A percentile compares a stretch with the other conserved stretches of the same genome.
Evolutionary conservation across 2,888 invertebrate genomes (phyloP).

Genomic region (Glaucopsyche alexis): DNA sequence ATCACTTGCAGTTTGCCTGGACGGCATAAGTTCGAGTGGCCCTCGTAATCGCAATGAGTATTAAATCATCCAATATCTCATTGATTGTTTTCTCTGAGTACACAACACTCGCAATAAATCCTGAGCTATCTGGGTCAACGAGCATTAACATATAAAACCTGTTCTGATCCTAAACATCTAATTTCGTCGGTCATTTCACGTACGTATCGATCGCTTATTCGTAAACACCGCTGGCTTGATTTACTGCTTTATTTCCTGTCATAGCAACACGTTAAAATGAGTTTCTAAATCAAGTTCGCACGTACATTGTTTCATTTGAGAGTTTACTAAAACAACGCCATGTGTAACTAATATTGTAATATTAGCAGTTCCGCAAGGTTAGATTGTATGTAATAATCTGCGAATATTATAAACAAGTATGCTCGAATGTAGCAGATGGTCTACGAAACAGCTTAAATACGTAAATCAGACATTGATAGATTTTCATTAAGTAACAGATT

Average conservation of each 20-base stretch:
- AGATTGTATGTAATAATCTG: constrained; percentile 18
- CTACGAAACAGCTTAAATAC: background rate
- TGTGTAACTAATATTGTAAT: constrained; percentile 19
- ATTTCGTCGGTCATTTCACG: constrained; percentile 56
- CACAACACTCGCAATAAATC: constrained; percentile 47
- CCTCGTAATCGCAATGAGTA: constrained; percentile 16
- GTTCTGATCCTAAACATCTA: constrained; percentile 59
- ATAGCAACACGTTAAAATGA: constrained; percentile 44
- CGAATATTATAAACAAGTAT: constrained; percentile 12
- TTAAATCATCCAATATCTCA: constrained; percentile 34
- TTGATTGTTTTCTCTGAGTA: constrained; percentile 39
- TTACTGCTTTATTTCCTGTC: constrained; percentile 47
- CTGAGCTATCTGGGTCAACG: constrained; percentile 50
- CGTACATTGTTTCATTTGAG: constrained; percentile 35
- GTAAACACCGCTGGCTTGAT: constrained; percentile 42
- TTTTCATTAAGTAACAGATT: background rate
- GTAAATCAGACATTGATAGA: background rate
- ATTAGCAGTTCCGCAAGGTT: constrained; percentile 20
- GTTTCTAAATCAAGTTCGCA: constrained; percentile 37
- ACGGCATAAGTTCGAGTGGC: constrained; percentile 20
- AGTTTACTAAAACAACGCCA: constrained; percentile 25
- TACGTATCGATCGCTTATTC: constrained; percentile 42
- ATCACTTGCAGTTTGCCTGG: constrained; percentile 20
- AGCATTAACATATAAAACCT: constrained; percentile 43
- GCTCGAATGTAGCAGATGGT: background rate